A percentile compares a stretch with the other conserved stretches of the same genome.
Conservation (phyloP, 2,113 vertebrate species). For the Cercocebus atys region DNA sequence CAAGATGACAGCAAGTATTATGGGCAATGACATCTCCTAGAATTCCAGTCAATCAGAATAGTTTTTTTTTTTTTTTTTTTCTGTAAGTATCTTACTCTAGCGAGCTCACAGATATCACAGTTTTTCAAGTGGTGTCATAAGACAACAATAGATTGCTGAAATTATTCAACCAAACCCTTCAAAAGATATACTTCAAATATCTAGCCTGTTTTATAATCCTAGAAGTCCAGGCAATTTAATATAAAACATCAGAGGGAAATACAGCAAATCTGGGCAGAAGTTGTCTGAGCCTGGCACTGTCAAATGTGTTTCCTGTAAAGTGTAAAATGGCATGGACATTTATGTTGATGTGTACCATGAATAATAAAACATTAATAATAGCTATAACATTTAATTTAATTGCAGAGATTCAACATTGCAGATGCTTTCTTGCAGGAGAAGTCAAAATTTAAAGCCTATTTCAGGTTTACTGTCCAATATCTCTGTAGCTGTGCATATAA, state of each 20-base stretch:
- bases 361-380: slow-evolving; percentile 32
- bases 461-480: background rate
- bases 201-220: background rate
- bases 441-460: slow-evolving; percentile 19
- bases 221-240: background rate
- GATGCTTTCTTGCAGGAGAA: background rate
- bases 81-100: background rate
- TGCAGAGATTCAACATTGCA: background rate
- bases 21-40: background rate
- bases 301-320: slow-evolving; percentile 11
- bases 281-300: background rate
- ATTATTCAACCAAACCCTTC: background rate
- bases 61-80: background rate
- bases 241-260: background rate
- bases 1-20: background rate
- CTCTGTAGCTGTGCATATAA: background rate
- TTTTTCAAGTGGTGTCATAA: background rate
- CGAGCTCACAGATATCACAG: background rate
- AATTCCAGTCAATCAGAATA: background rate
- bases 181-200: background rate
- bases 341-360: background rate
- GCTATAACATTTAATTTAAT: slow-evolving; percentile 44
- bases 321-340: background rate
- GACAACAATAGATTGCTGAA: background rate
- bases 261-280: background rate